Conservation (phyloP, 2,113 vertebrate genomes). For the Spea bombifrons region DNA sequence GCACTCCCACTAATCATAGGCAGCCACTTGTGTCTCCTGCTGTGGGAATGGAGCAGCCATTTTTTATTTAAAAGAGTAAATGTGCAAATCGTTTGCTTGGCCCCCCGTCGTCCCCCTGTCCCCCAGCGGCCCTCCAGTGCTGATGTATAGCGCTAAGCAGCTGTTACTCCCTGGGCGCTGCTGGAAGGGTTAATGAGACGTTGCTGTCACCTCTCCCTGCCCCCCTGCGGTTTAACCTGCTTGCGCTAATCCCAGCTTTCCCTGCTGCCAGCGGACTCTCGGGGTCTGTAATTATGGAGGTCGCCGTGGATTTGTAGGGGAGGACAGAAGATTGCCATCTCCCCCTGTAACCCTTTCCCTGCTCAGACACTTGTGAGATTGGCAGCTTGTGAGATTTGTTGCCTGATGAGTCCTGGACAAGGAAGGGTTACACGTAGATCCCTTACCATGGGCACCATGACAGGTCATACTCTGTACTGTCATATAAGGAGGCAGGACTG, state of each 20-base stretch:
- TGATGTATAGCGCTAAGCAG: background rate
- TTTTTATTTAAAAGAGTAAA: too few relatives aligned
- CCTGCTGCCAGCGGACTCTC: constrained; percentile 30
- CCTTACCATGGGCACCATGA: background rate
- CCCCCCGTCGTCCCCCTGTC: too few relatives aligned
- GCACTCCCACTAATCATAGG: too few relatives aligned
- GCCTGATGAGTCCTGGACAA: too few relatives aligned
- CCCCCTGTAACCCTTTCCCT: constrained; percentile 11
- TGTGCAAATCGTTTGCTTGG: too few relatives aligned
- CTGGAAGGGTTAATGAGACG: constrained; percentile 46
- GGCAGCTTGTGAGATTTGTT: too few relatives aligned
- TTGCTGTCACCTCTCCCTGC: constrained; percentile 16
- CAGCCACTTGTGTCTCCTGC: too few relatives aligned
- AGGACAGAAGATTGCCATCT: constrained; percentile 12
- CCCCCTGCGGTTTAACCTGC: constrained; percentile 6
- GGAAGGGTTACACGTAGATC: background rate
- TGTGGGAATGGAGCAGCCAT: too few relatives aligned
- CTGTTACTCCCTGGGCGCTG: background rate
- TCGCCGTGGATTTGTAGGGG: constrained; percentile 33
- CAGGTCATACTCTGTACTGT: background rate
- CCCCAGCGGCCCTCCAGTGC: too few relatives aligned
- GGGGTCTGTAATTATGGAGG: constrained; percentile 40
- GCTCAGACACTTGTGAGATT: background rate
- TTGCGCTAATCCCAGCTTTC: constrained; percentile 37
- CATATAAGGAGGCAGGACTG: background rate